These are phyloP conservation scores for Agrilus cyanescens DNA, from an alignment of 2,888 invertebrate species.

Conservation along the genomic window DNA sequence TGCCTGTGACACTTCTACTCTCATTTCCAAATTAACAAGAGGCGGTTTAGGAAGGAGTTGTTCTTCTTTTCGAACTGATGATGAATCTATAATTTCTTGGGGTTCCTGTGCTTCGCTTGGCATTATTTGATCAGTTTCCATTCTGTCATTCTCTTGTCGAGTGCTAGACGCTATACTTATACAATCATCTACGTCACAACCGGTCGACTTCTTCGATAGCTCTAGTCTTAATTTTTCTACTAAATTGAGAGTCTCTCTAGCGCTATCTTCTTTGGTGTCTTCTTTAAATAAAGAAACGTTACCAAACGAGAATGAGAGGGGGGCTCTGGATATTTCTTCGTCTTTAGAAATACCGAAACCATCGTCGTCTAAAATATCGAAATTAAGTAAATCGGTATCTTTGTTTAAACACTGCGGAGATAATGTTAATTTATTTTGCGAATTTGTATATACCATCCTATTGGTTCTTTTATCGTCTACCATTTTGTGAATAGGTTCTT, in stretches of 20 bases:
- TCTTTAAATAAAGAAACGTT: conserved; percentile 57
- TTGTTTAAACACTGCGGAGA: conserved; percentile 54
- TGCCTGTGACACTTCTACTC: conserved; percentile 19
- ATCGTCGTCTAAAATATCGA: conserved; percentile 42
- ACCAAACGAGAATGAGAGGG: conserved; percentile 50
- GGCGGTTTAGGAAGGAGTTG: conserved; percentile 14
- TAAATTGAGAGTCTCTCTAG: conserved; percentile 70
- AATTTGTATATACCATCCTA: no score
- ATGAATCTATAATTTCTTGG: no score
- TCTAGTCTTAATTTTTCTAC: conserved; percentile 73
- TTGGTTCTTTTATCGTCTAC: no score
- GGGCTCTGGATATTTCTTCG: conserved; percentile 46
- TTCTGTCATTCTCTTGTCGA: conserved; percentile 28
- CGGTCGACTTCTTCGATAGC: conserved; percentile 51
- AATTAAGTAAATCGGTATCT: conserved; percentile 47
- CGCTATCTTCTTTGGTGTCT: conserved; percentile 71
- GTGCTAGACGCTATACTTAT: conserved; percentile 34
- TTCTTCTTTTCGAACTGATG: conserved; percentile 23
- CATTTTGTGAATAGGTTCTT: no score
- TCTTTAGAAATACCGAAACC: conserved; percentile 50
- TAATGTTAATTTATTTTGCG: conserved; percentile 52
- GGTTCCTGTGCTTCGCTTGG: conserved; percentile 22
- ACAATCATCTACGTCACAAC: conserved; percentile 30
- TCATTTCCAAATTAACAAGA: conserved; percentile 21
- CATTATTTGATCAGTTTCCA: conserved; percentile 29